Base-by-base conservation (phyloP, 2,797 vertebrate species). In the Eupleurogrammus muticus region DNA sequence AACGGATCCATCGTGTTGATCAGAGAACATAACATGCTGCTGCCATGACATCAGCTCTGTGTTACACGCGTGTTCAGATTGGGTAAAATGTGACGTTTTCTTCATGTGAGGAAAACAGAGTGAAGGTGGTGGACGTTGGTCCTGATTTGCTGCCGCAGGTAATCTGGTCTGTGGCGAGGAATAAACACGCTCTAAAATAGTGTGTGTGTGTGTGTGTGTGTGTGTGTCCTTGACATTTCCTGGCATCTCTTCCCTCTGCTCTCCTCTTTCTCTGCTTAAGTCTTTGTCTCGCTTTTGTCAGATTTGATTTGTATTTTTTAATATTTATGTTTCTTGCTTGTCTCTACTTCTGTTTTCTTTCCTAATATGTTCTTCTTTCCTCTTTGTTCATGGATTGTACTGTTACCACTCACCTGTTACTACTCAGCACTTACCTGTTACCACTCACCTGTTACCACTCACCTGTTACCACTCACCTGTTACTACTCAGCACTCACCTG, bases 121-220 rank as follows among this genome's bases (percentile, higher is more conserved):
- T 52, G 49, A 10, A 6, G 9, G 2, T 21, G 54, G 38, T 20
- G 12, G 49, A 50, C 21, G 49, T 61, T 60, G 38, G 49, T 2
- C 72, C 66, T 68, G 47, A 68, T 86, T 73, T 74, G 57, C 32
- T 56, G 59, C 64, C 28, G 17, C 72, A 86, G 82, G 80, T 89
- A 86, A 90, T 90, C 85, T 81, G 71, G 70, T 75, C 81, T 81
- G 19, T 36, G 59, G 71, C 69, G 51, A 70, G 75, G 81, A 90
- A 91, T 90, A 87, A 91, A 91, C 84, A 68, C 80, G 23, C 53
- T 49, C 83, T 75, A 66, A 90, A 91, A 91, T 90, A 91, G 82
- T 76, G 51, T 70, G 59, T 56, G 46, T 50, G 24, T 68, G 69
- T 66, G 57, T 68, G 62, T 57, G 48, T 44, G 59, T 35, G 47